Conservation (phyloP, 2,113 vertebrate species). For the Indicator maculatus region DNA sequence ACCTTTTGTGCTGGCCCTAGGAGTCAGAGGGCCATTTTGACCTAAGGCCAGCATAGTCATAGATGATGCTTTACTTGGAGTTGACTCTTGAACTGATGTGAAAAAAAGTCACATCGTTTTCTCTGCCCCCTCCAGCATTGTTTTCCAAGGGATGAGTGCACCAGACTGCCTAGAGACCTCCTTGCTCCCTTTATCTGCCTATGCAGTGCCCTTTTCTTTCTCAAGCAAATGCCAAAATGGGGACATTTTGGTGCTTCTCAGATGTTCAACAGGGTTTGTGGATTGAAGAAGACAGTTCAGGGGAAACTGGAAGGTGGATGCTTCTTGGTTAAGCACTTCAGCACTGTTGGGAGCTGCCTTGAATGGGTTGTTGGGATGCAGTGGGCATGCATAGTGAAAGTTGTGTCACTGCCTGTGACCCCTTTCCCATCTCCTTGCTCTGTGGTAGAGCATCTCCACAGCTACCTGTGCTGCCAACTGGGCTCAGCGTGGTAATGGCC, state of each 20-base stretch:
- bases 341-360: fast-evolving
- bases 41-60: not conserved
- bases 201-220: not conserved
- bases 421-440: fast-evolving
- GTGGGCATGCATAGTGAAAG: not conserved
- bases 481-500: not conserved
- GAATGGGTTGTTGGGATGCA: not conserved
- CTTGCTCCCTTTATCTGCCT: not conserved
- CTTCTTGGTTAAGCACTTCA: not conserved
- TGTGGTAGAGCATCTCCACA: not conserved
- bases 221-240: not conserved
- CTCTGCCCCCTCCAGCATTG: not conserved
- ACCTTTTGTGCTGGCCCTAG: not conserved
- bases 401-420: not conserved
- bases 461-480: not conserved
- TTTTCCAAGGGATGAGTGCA: not conserved
- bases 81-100: not conserved
- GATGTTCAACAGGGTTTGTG: not conserved
- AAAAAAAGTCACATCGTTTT: not conserved
- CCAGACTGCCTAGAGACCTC: not conserved
- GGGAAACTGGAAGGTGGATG: not conserved
- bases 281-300: not conserved
- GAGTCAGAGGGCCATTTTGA: not conserved
- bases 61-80: not conserved
- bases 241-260: not conserved